Conservation (phyloP, 2,797 vertebrate genomes). For the Mastacembelus armatus region DNA sequence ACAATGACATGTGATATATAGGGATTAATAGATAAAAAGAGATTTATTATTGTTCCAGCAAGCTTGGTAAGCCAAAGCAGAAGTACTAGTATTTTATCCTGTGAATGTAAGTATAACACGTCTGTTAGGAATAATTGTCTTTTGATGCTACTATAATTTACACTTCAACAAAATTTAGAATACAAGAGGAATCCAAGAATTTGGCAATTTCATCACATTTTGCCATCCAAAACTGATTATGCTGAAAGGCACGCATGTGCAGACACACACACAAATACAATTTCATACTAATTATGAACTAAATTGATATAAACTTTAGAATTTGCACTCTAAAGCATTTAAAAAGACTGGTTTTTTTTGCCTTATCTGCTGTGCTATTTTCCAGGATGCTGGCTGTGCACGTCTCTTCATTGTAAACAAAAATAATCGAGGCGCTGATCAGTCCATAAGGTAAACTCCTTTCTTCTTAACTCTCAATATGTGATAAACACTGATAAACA, state of each 20-base stretch:
- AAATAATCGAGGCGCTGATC: conserved; percentile 19
- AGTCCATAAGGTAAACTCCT: not conserved
- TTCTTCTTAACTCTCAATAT: not conserved
- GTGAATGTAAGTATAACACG: not conserved
- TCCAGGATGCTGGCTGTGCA: conserved; percentile 30
- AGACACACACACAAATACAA: not conserved
- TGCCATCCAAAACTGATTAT: conserved; percentile 1
- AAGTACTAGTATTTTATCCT: not conserved
- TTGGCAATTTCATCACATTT: conserved; percentile 12
- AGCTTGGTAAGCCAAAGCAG: too few relatives aligned
- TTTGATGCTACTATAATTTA: conserved; percentile 1
- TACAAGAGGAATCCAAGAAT: not conserved
- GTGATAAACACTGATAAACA: not conserved
- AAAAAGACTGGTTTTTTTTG: conserved; percentile 19
- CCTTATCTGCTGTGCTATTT: conserved; percentile 40
- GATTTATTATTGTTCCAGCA: too few relatives aligned
- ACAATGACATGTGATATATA: too few relatives aligned
- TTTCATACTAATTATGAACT: conserved; percentile 38
- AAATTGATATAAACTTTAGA: conserved; percentile 38
- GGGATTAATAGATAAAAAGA: too few relatives aligned
- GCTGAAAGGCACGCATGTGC: not conserved
- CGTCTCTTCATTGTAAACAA: conserved; percentile 3
- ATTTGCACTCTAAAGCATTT: conserved; percentile 39
- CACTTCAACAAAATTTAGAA: not conserved
- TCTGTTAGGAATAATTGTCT: not conserved